These are phyloP conservation scores for Macrosteles quadrilineatus DNA, from an alignment of 1,140 invertebrate genomes.

Conservation along the genomic window DNA sequence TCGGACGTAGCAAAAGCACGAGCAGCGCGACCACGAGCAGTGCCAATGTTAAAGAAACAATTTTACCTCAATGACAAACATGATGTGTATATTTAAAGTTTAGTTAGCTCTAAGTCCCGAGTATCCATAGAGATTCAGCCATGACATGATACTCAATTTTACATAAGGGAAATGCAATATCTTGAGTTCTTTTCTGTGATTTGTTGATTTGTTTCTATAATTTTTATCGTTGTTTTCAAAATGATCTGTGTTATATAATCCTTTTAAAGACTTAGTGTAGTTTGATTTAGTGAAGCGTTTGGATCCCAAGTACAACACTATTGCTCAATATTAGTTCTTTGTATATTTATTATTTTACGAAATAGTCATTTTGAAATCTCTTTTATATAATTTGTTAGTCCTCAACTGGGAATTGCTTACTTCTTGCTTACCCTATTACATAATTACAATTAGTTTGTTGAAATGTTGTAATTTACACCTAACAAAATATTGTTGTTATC, in stretches of 20 bases:
- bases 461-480: too few species aligned
- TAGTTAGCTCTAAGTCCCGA: constrained; percentile 52
- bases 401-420: too few species aligned
- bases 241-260: not conserved
- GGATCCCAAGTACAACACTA: too few species aligned
- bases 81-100: constrained; percentile 10
- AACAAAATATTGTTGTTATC: too few species aligned
- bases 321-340: too few species aligned
- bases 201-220: constrained; percentile 6
- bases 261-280: too few species aligned
- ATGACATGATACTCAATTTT: constrained; percentile 30
- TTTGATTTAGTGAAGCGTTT: too few species aligned
- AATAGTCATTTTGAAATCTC: too few species aligned
- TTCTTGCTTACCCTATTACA: too few species aligned
- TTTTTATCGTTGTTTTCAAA: not conserved
- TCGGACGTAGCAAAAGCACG: constrained; percentile 8
- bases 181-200: constrained; percentile 14
- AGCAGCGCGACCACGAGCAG: constrained; percentile 19
- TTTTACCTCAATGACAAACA: constrained; percentile 24
- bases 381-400: too few species aligned
- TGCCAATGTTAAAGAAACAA: constrained; percentile 14
- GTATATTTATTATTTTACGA: too few species aligned
- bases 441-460: too few species aligned
- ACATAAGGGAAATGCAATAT: constrained; percentile 21
- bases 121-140: constrained; percentile 50